phyloP scores from a whole-genome alignment of 2,797 vertebrate species.

The Ataeniobius toweri region DNA sequence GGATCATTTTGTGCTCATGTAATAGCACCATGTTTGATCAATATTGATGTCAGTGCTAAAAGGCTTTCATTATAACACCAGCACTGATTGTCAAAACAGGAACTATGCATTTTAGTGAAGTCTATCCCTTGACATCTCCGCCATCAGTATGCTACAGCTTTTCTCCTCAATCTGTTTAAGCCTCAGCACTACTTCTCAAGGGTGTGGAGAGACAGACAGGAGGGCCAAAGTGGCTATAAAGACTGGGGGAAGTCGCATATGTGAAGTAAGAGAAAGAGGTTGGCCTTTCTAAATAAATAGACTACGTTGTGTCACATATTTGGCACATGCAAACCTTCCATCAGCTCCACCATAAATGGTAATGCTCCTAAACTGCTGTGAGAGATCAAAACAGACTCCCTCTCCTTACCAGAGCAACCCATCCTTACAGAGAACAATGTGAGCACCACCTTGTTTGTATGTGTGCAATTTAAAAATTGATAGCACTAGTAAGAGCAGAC shows the following conservation, averaged over 20 bases:
- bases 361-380: conserved; percentile 63
- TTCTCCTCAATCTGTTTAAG: conserved; percentile 18
- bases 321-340: conserved; percentile 76
- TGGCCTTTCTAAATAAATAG: conserved; percentile 66
- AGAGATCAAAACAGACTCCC: conserved; percentile 70
- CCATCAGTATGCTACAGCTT: conserved; percentile 1
- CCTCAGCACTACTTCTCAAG: not conserved
- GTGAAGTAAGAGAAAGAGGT: conserved; percentile 44
- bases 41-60: conserved; percentile 51
- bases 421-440: conserved; percentile 2
- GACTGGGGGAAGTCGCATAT: conserved; percentile 37
- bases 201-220: conserved; percentile 15
- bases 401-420: conserved; percentile 35
- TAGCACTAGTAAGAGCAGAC: conserved; percentile 20
- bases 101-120: conserved; percentile 19
- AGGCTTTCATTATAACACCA: conserved; percentile 27
- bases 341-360: conserved; percentile 81
- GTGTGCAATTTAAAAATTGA: conserved; percentile 33
- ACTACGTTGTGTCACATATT: conserved; percentile 69
- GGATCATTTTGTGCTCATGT: conserved; percentile 42
- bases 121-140: conserved; percentile 3
- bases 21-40: conserved; percentile 30
- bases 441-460: conserved; percentile 7
- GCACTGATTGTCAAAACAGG: conserved; percentile 20
- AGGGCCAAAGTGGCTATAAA: conserved; percentile 6